Base-by-base conservation (phyloP, 2,888 invertebrate genomes). In the Pristionchus fissidentatus region DNA sequence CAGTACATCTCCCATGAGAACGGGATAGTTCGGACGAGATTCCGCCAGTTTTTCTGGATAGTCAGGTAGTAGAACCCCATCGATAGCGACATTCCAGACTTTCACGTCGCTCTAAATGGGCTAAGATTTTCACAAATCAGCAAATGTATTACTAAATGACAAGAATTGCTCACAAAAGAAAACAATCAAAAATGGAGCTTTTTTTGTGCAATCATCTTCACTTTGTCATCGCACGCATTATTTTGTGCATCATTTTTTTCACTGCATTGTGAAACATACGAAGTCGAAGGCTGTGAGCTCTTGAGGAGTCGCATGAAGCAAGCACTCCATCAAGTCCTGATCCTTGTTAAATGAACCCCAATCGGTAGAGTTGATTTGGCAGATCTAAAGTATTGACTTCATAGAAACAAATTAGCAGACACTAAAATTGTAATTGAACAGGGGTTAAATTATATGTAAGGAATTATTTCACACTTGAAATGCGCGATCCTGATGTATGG, bases 11-110 rank as follows among this genome's bases (percentile, higher is more conserved):
- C 79, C 79, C 22, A 79, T 79, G 32, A 79, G 52, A 26, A 57
- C 57, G 55, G 79, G 79, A 32, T 57, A 55, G 55, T 26, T 8
- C 10, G 79, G 38, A 35, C 55, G 38, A 35, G 38, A 22, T 57
- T 79, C 57, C 26, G 41, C 55, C 55, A 79, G 38, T 1, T 57
- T 57, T 19, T 35, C 55, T 13, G 79, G 79, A 22, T 57, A 35
- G 26, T 79, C 79, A 3, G 79, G 41, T 10, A 79, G 41, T n/a
- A 79, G 35, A 19, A 57, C 79, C 3, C 79, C 79, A n/a, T 79
- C 79, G 35, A 79, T 38, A 1, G 38, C 55, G 15, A 41, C 57
- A 32, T 57, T 55, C 79, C 79, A 79, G 35, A 22, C 22, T n/a
- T 29, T 22, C 4, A 32, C 13, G 13, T 29, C 57, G 22, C 1